Base-by-base conservation (phyloP, 2,888 invertebrate species). In the Holacanthella duospinosa region DNA sequence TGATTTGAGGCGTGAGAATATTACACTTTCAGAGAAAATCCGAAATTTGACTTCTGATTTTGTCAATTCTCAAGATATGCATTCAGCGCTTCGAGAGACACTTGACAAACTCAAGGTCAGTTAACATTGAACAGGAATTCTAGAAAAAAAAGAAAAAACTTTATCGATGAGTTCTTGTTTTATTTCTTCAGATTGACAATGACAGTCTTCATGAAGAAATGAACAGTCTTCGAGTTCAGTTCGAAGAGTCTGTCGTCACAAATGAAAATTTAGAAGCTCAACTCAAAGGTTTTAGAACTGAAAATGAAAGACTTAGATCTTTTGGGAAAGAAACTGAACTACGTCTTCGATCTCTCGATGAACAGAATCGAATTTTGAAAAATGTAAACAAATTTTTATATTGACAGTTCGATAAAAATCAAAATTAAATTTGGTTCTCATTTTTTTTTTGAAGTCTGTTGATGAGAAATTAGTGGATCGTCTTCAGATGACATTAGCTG, bases 61-160 rank as follows among this genome's bases (percentile, higher is more conserved):
- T 43, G 60, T 43, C 24, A 64, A 61, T 26, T 63, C 55, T 48
- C 61, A 63, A 44, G 61, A 63, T 6, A 58, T 66, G 63, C 66
- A 66, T 56, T 29, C 58, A 12, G 61, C 60, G 28, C 55, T 66
- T 2, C 53, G 66, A 2, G 63, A 66, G 59, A 63, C 63, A 1
- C 59, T 66, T 6, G 66, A 66, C 12, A 66, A 63, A 27, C 55
- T 61, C 1, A 66, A 66, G 56, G 63, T 63, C 19, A 28, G 19
- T 43, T 29, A 43, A n/a, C 21, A 4, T n/a, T n/a, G n/a, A n/a
- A n/a, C n/a, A n/a, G n/a, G n/a, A n/a, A n/a, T n/a, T 28, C 21
- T 25, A 24, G 26, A 25, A 27, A 60, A 6, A 27, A 54, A 60
- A 48, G 16, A 55, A 29, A n/a, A n/a, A n/a, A n/a, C n/a, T n/a